Percentiles rank a stretch among this genome's conserved stretches.
phyloP scores from a whole-genome alignment of 2,888 invertebrate species.

The Schizotus pectinicornis region DNA sequence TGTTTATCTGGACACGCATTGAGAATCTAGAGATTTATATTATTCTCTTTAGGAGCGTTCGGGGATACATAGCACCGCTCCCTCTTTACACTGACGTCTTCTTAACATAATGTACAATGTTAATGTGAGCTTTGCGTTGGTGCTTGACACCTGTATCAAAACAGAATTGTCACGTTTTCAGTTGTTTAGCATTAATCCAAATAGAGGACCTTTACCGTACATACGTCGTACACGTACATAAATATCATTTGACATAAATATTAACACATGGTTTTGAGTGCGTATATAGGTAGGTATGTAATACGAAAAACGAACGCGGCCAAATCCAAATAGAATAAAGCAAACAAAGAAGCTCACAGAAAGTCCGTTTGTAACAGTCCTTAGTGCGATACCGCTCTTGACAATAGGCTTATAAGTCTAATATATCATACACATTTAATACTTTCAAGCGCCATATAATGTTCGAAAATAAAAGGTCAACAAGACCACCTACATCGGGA shows the following conservation, averaged over 20 bases:
- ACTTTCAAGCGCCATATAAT: constrained; percentile 32
- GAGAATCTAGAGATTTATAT: constrained; percentile 30
- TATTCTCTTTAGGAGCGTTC: constrained; percentile 29
- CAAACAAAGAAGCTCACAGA: constrained; percentile 7
- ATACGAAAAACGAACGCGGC: constrained; percentile 6
- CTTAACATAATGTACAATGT: constrained; percentile 32
- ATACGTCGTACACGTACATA: too few species aligned
- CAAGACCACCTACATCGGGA: constrained; percentile 30
- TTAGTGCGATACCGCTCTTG: constrained; percentile 11
- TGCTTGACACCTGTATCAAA: constrained; percentile 39
- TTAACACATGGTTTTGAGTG: constrained; percentile 18
- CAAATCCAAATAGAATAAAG: constrained; percentile 15
- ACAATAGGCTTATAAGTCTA: constrained; percentile 31
- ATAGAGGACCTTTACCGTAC: constrained; percentile 8
- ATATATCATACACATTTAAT: constrained; percentile 30
- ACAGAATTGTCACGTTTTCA: constrained; percentile 41
- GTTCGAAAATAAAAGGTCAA: constrained; percentile 28
- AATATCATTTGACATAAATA: constrained; percentile 24
- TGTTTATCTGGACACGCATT: constrained; percentile 33
- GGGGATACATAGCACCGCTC: constrained; percentile 25
- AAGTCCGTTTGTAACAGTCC: constrained; percentile 6
- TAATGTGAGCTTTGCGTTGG: constrained; percentile 35
- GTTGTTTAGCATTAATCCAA: constrained; percentile 11
- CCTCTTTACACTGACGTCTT: constrained; percentile 29
- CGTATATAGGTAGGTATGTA: too few species aligned